A percentile compares a stretch with the other conserved stretches of the same genome.
phyloP scores from a whole-genome alignment of 2,113 vertebrate species.

The Eudorcas thomsonii region DNA sequence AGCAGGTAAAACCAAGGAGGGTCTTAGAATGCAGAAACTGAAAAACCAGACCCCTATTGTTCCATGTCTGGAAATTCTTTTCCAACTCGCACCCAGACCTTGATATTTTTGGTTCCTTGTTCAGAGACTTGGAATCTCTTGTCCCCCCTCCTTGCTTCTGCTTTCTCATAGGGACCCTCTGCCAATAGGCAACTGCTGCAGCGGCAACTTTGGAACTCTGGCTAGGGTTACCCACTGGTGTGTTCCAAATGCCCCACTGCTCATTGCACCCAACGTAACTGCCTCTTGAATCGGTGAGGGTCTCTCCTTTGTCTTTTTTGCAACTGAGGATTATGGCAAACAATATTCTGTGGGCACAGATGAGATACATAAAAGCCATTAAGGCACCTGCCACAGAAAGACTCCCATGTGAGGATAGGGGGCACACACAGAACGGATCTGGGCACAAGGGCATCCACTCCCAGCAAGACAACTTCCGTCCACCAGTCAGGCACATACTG shows the following conservation, averaged over 20 bases:
- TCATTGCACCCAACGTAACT: too few relatives aligned
- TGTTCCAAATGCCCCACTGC: background rate
- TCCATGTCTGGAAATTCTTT: background rate
- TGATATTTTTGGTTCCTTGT: background rate
- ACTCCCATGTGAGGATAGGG: too few relatives aligned
- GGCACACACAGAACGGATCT: too few relatives aligned
- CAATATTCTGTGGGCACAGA: too few relatives aligned
- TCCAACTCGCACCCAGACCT: background rate
- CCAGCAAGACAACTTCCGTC: too few relatives aligned
- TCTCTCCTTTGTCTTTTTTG: too few relatives aligned
- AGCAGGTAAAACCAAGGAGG: background rate
- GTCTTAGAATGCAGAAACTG: background rate
- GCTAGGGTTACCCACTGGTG: background rate
- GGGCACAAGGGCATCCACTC: rapidly evolving
- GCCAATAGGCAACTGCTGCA: background rate
- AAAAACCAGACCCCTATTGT: background rate
- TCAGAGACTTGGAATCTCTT: background rate
- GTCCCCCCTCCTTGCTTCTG: background rate
- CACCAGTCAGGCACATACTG: too few relatives aligned
- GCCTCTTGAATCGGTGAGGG: too few relatives aligned
- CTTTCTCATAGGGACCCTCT: background rate
- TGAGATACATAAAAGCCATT: too few relatives aligned
- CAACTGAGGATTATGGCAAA: too few relatives aligned
- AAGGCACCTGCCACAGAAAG: too few relatives aligned
- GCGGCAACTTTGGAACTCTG: background rate